Percentiles rank a stretch among this genome's conserved stretches.
Evolutionary conservation across 1,140 invertebrate genomes (phyloP).

Genomic region (Archivesica marissinica): DNA sequence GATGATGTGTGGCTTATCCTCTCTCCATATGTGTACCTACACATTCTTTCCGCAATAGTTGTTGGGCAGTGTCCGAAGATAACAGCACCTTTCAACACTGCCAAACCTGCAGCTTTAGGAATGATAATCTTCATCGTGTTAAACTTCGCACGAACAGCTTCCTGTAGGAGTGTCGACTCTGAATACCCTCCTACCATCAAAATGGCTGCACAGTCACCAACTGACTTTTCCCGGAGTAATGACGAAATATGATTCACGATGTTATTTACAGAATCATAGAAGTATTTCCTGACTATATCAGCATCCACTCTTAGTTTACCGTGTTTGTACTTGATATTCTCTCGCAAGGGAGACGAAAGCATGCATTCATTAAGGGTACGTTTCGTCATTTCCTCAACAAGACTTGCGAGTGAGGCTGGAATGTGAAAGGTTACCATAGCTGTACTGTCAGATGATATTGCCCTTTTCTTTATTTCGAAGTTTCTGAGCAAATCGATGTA

Average conservation of each 20-base stretch:
- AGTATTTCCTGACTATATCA: neutral
- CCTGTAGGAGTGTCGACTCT: constrained; percentile 14
- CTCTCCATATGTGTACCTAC: constrained; percentile 16
- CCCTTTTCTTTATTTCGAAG: constrained; percentile 19
- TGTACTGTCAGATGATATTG: neutral
- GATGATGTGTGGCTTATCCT: neutral
- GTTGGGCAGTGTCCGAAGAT: constrained; percentile 37
- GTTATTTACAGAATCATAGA: neutral
- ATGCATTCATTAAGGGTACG: constrained; percentile 7
- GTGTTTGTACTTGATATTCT: neutral
- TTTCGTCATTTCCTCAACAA: neutral
- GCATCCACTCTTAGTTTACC: constrained; percentile 20
- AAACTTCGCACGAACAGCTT: neutral
- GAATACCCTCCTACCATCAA: constrained; percentile 49
- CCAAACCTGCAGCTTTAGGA: constrained; percentile 28
- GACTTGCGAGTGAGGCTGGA: neutral
- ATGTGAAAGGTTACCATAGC: neutral
- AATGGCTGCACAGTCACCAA: neutral
- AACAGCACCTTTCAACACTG: constrained; percentile 37
- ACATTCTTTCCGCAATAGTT: constrained; percentile 21
- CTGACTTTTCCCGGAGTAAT: neutral
- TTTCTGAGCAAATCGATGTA: constrained; percentile 2
- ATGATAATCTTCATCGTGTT: constrained; percentile 9
- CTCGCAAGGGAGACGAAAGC: neutral
- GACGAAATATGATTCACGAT: neutral